Conservation (phyloP, 2,888 invertebrate species). For the Cephus sareptanus region DNA sequence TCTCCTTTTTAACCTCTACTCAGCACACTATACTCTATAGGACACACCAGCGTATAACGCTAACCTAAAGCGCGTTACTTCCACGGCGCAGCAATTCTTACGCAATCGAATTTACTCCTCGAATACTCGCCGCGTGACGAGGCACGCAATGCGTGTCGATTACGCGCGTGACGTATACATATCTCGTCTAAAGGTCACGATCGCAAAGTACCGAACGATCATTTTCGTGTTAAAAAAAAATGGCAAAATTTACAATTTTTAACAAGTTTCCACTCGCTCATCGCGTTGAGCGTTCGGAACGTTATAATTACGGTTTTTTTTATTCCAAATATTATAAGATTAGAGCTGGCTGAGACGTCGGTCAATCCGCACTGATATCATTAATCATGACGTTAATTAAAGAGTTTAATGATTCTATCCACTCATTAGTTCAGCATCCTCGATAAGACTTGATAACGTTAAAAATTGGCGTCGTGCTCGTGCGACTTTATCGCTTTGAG, state of each 20-base stretch:
- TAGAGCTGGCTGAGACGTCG: neutral
- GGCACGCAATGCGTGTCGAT: slow-evolving; percentile 28
- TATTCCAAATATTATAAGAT: neutral
- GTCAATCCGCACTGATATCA: neutral
- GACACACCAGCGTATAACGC: neutral
- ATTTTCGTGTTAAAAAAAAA: neutral
- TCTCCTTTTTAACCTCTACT: neutral
- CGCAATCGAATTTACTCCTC: slow-evolving; percentile 33
- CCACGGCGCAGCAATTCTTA: slow-evolving; percentile 15
- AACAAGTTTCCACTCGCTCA: neutral
- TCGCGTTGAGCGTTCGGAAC: neutral
- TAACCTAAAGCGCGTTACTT: neutral
- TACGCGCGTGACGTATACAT: slow-evolving; percentile 9
- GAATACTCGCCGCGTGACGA: slow-evolving; percentile 12
- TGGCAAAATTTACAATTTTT: too few species aligned
- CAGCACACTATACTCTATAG: neutral
- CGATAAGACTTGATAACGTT: neutral
- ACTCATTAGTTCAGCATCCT: neutral
- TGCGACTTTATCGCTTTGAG: neutral
- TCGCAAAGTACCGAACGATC: neutral
- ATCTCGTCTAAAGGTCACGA: slow-evolving; percentile 1
- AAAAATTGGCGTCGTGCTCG: neutral
- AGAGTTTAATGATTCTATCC: neutral
- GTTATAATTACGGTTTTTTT: neutral
- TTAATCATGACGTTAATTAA: neutral